Evolutionary conservation across 2,888 invertebrate species (phyloP).

Genomic region (Drosophila borealis): DNA sequence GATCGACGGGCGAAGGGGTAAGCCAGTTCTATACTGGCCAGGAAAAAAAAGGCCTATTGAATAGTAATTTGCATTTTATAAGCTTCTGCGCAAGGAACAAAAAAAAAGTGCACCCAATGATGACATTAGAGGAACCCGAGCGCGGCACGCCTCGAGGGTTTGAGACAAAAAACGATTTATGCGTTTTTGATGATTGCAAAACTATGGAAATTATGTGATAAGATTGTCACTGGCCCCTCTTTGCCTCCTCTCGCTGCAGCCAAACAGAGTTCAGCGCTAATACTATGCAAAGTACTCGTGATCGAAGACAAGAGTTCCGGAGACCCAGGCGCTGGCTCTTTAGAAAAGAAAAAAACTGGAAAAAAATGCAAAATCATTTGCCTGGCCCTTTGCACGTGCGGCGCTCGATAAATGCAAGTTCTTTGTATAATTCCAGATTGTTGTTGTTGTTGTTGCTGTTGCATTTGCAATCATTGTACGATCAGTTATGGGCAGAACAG

Average conservation of each 20-base stretch:
- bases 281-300: conserved; percentile 71
- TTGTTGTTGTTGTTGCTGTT: conserved; percentile 17
- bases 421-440: conserved; percentile 19
- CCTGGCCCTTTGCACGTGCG: conserved; percentile 67
- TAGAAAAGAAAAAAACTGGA: conserved; percentile 1
- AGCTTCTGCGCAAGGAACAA: conserved; percentile 35
- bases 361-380: conserved; percentile 59
- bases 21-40: conserved; percentile 14
- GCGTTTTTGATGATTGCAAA: conserved; percentile 79
- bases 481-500: conserved; percentile 44
- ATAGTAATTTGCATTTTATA: conserved; percentile 79
- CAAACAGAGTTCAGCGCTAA: conserved; percentile 20
- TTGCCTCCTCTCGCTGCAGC: neutral
- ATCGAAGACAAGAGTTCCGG: conserved; percentile 54
- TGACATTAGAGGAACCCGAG: conserved; percentile 62
- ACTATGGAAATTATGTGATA: conserved; percentile 59
- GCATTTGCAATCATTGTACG: conserved; percentile 61
- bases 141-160: conserved; percentile 47
- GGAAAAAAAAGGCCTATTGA: conserved; percentile 62
- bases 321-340: conserved; percentile 2
- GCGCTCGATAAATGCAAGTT: conserved; percentile 32
- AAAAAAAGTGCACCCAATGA: conserved; percentile 34
- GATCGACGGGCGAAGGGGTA: conserved; percentile 30
- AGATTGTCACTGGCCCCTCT: conserved; percentile 28
- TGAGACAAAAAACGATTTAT: conserved; percentile 69